Base-by-base conservation (phyloP, 2,888 invertebrate species). In the Eumacrocentrus americanus region DNA sequence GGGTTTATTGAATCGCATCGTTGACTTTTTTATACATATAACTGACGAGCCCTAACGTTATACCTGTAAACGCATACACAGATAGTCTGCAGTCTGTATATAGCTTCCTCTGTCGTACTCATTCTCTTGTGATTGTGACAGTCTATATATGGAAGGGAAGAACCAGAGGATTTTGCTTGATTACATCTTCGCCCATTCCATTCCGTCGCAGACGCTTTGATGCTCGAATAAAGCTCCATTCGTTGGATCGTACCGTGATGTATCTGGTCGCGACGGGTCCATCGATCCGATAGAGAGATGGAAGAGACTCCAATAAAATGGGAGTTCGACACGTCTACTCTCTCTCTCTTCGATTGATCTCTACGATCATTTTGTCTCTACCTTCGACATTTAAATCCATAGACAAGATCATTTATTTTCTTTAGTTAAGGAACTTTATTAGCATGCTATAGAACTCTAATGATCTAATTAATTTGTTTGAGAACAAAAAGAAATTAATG, bases 151-250 rank as follows among this genome's bases (percentile, higher is more conserved):
- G 50, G 44, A 38, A 44, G 51, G 53, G 20, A 22, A 47, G 58
- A 53, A 57, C 48, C 54, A 50, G 35, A 57, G 55, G 58, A 67
- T 55, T 54, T 29, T 56, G 61, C 63, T 64, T 67, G 70, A 70
- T 70, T 68, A 70, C 67, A 66, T 64, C 62, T 59, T 47, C 54
- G 67, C 64, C 63, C 62, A 65, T 60, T 63, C 57, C 58, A 64
- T 62, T 61, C 60, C 61, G 53, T 44, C 38, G 42, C 47, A 37
- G 47, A 34, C 29, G 56, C 65, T 65, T 67, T 63, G 67, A 65
- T 63, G 65, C 61, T 58, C 60, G 63, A 62, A 63, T 67, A 67
- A 67, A 67, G 63, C 63, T 53, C 9, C n/a, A 50, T 52, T 37
- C 51, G 51, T 18, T 52, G 20, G 23, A 37, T 37, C 35, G 37